These are phyloP conservation scores for Orgyia antiqua DNA, from an alignment of 2,888 invertebrate species.

Conservation along the genomic window DNA sequence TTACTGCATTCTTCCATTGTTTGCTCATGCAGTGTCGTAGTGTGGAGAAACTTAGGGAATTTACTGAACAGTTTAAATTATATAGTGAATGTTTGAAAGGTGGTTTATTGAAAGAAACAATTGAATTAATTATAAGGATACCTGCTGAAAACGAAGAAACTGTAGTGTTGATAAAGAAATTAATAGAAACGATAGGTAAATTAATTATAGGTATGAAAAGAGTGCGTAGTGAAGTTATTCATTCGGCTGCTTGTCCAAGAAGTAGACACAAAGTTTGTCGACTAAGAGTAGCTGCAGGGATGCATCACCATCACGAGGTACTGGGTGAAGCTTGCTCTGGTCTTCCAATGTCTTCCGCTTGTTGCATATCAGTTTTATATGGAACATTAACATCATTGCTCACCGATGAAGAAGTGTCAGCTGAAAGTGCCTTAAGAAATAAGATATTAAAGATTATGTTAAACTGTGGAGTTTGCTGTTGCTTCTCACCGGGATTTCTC, in stretches of 20 bases:
- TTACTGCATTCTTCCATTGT: conserved; percentile 79
- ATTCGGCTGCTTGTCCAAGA: conserved; percentile 72
- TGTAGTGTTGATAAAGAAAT: conserved; percentile 63
- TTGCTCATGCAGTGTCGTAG: conserved; percentile 74
- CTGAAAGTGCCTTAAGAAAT: conserved; percentile 51
- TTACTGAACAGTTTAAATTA: conserved; percentile 77
- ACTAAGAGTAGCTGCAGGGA: conserved; percentile 54
- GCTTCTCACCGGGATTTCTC: conserved; percentile 75
- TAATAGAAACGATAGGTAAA: conserved; percentile 77
- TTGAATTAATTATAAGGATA: conserved; percentile 73
- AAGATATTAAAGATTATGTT: conserved; percentile 76
- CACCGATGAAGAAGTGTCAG: conserved; percentile 58
- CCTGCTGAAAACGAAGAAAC: conserved; percentile 56
- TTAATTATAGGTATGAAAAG: conserved; percentile 77
- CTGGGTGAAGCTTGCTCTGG: conserved; percentile 69
- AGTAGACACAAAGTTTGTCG: conserved; percentile 72
- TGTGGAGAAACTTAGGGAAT: conserved; percentile 73
- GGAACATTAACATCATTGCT: conserved; percentile 69
- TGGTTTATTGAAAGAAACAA: conserved; percentile 73
- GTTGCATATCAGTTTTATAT: conserved; percentile 78
- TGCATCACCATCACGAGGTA: conserved; percentile 79
- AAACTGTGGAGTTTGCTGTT: conserved; percentile 80
- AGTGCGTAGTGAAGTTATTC: conserved; percentile 75
- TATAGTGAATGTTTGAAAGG: conserved; percentile 80
- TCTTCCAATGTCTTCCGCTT: conserved; percentile 60